Conservation (phyloP, 2,888 invertebrate species). For the Drosophila pegasa region DNA sequence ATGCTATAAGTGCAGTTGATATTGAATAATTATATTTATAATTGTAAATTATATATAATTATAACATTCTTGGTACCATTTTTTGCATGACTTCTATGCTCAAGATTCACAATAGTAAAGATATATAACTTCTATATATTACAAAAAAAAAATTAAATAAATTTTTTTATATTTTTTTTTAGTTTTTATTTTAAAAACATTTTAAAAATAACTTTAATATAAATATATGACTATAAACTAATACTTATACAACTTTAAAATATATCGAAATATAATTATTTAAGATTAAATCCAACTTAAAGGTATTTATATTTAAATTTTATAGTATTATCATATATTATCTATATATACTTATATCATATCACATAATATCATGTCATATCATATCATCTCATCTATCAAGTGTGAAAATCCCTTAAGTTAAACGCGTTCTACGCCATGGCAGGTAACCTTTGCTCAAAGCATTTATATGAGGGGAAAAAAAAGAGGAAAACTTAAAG, state of each 20-base stretch:
- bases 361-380: not conserved
- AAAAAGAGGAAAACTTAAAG: not conserved
- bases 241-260: not conserved
- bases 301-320: not conserved
- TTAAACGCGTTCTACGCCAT: conserved; percentile 62
- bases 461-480: not conserved
- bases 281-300: not conserved
- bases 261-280: not conserved
- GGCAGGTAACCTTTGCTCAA: conserved; percentile 22
- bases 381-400: not conserved
- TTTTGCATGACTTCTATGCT: no score
- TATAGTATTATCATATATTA: not conserved
- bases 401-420: conserved; percentile 5
- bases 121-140: no score
- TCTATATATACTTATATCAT: not conserved
- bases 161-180: no score
- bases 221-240: not conserved
- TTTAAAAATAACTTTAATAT: not conserved
- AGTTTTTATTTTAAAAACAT: not conserved
- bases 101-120: no score
- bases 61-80: no score
- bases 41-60: no score
- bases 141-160: no score
- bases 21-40: no score
- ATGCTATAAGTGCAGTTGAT: no score